phyloP scores from a whole-genome alignment of 2,113 vertebrate genomes.

The Candoia aspera region DNA sequence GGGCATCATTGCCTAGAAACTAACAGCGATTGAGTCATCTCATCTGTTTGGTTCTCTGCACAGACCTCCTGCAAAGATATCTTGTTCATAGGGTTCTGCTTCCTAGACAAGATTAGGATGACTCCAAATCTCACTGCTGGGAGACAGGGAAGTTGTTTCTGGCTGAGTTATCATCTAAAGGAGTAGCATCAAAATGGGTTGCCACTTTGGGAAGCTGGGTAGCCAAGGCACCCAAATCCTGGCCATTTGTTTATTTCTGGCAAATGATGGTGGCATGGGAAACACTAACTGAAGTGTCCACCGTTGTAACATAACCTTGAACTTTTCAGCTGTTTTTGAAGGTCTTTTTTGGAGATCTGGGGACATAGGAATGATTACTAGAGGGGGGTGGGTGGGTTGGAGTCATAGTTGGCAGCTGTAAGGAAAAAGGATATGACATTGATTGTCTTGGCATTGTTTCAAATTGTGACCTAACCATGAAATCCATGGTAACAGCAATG shows the following conservation, averaged over 20 bases:
- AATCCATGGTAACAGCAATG: not conserved
- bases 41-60: not conserved
- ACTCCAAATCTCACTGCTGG: not conserved
- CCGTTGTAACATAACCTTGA: not conserved
- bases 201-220: not conserved
- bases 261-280: not conserved
- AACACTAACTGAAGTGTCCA: not conserved
- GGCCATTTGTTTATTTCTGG: not conserved
- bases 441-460: not conserved
- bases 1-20: not conserved
- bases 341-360: not conserved
- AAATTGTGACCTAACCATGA: not conserved
- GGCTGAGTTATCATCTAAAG: not conserved
- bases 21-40: not conserved
- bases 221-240: not conserved
- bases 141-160: not conserved
- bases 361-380: not conserved
- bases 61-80: not conserved
- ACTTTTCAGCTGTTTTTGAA: not conserved
- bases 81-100: not conserved
- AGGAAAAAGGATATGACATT: not conserved
- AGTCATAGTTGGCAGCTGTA: not conserved
- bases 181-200: not conserved
- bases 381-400: not conserved
- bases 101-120: not conserved